Evolutionary conservation across 2,797 vertebrate genomes (phyloP).

Genomic region (Sebastes kiyomatsui): DNA sequence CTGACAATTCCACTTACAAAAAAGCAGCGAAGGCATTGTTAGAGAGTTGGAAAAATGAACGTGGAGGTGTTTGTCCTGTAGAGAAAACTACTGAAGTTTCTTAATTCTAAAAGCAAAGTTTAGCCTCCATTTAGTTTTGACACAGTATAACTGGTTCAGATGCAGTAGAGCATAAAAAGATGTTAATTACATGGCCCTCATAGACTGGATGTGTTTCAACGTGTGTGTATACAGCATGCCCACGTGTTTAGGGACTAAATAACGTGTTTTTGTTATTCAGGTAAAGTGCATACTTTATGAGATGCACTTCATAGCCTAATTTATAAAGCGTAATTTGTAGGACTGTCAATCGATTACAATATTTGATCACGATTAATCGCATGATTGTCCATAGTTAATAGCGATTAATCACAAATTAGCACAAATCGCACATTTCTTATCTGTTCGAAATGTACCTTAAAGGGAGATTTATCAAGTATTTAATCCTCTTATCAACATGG

Average conservation of each 20-base stretch:
- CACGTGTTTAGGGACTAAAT: neutral
- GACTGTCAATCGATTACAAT: too few species aligned
- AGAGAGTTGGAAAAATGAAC: neutral
- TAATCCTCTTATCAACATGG: too few species aligned
- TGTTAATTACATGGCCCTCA: neutral
- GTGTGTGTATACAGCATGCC: neutral
- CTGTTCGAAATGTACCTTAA: too few species aligned
- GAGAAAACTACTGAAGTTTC: neutral
- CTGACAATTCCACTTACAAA: conserved; percentile 15
- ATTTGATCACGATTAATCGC: too few species aligned
- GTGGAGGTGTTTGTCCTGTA: neutral
- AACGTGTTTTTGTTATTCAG: neutral
- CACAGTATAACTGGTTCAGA: neutral
- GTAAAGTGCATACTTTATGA: neutral
- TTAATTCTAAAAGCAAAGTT: neutral
- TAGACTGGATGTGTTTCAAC: neutral
- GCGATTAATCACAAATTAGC: too few species aligned
- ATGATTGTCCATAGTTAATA: too few species aligned
- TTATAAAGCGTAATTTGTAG: neutral
- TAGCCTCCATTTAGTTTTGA: neutral
- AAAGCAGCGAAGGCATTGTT: neutral
- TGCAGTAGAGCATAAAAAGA: neutral
- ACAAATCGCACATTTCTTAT: too few species aligned
- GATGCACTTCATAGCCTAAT: neutral
- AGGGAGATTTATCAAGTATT: too few species aligned